Percentiles rank a stretch among this genome's conserved stretches.
Evolutionary conservation across 2,113 vertebrate species (phyloP).

Genomic region (Xiphophorus maculatus): DNA sequence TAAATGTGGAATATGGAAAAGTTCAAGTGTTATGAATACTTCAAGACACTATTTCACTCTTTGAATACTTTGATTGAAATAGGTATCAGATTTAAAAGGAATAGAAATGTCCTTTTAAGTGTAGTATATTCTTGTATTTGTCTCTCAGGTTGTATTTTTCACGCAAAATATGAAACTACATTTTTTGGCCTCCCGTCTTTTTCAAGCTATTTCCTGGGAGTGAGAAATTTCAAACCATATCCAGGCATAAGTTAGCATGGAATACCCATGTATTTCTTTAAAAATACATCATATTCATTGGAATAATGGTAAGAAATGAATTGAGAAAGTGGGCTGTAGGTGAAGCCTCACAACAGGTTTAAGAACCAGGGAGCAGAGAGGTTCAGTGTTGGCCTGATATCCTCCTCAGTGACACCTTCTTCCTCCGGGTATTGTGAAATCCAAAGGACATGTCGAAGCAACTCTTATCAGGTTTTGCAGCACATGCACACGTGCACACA

Average conservation of each 20-base stretch:
- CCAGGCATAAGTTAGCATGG: not conserved
- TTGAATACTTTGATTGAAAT: not conserved
- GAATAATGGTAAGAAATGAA: slow-evolving; percentile 3
- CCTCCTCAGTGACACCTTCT: slow-evolving; percentile 64
- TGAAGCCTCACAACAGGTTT: slow-evolving; percentile 23
- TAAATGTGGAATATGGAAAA: no score
- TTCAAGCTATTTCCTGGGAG: not conserved
- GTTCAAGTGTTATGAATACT: not conserved
- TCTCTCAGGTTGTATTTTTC: not conserved
- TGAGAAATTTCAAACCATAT: not conserved
- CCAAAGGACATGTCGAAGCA: slow-evolving; percentile 67
- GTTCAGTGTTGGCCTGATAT: slow-evolving; percentile 53
- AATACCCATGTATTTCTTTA: not conserved
- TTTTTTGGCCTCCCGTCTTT: not conserved
- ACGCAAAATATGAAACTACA: not conserved
- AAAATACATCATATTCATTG: not conserved
- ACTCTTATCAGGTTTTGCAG: slow-evolving; percentile 60
- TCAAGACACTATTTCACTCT: no score
- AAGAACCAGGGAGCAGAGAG: slow-evolving; percentile 50
- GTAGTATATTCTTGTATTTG: not conserved
- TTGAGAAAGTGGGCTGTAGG: not conserved
- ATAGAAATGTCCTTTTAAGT: not conserved
- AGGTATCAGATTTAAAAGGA: not conserved
- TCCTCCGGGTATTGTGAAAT: slow-evolving; percentile 64
- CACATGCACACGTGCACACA: slow-evolving; percentile 10